Evolutionary conservation across 2,113 vertebrate genomes (phyloP).

Genomic region (Macquaria australasica): DNA sequence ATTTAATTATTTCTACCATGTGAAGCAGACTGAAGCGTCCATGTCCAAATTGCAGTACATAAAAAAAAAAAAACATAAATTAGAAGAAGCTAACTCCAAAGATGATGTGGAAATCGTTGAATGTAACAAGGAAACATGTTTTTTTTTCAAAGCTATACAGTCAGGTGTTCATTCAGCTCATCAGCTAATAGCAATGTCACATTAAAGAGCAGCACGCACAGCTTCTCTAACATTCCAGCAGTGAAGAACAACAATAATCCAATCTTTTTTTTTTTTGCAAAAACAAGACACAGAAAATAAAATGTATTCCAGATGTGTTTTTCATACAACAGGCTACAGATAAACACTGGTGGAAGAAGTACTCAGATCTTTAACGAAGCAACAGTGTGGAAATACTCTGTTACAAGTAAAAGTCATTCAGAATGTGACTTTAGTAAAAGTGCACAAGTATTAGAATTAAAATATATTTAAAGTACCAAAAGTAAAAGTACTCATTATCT

Average conservation of each 20-base stretch:
- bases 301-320: slow-evolving; percentile 1
- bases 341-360: neutral
- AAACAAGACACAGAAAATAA: neutral
- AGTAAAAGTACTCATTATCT: neutral
- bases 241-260: slow-evolving; percentile 3
- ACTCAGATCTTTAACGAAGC: neutral
- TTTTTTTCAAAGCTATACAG: neutral
- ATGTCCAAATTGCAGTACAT: slow-evolving; percentile 14
- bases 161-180: neutral
- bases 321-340: neutral
- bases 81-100: neutral
- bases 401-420: neutral
- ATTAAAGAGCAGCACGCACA: neutral
- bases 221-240: slow-evolving; percentile 1
- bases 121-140: neutral
- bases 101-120: neutral
- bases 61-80: neutral
- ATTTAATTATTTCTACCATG: neutral
- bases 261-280: slow-evolving; percentile 19
- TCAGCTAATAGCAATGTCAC: neutral
- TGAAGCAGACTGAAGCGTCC: neutral
- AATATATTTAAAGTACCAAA: neutral
- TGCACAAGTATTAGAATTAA: too few relatives aligned
- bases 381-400: neutral
- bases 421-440: neutral